phyloP scores from a whole-genome alignment of 2,888 invertebrate genomes.

The Emmelina monodactyla region DNA sequence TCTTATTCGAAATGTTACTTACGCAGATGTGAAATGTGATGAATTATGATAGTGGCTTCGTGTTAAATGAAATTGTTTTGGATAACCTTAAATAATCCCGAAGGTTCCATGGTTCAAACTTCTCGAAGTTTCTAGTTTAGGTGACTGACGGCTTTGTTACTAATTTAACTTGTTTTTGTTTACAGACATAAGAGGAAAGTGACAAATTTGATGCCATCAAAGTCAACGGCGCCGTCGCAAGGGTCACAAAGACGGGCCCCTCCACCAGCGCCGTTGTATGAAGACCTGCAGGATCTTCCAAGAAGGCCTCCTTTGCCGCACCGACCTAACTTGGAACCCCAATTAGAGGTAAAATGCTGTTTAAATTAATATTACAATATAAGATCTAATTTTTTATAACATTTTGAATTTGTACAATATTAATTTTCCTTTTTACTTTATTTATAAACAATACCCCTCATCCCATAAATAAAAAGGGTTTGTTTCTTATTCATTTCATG shows the following conservation, averaged over 20 bases:
- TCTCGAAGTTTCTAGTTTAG: neutral
- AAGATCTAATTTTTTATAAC: too few relatives aligned
- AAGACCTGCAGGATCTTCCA: constrained; percentile 77
- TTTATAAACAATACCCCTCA: too few relatives aligned
- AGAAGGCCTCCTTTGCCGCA: constrained; percentile 59
- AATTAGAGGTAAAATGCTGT: constrained; percentile 54
- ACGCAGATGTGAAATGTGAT: constrained; percentile 1
- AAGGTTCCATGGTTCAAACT: neutral
- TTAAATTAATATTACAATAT: too few relatives aligned
- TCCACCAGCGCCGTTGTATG: constrained; percentile 74
- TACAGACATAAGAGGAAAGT: constrained; percentile 88
- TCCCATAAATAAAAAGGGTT: neutral
- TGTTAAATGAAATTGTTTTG: neutral
- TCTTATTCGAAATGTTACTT: neutral
- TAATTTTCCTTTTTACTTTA: too few relatives aligned
- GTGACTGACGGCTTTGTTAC: neutral
- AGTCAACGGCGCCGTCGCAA: constrained; percentile 70
- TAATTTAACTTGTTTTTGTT: constrained; percentile 14
- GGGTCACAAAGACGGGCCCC: constrained; percentile 61
- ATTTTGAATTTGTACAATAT: too few relatives aligned
- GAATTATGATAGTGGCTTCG: neutral
- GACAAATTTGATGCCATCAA: constrained; percentile 84
- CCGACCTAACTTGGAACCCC: constrained; percentile 52
- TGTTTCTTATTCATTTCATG: neutral
- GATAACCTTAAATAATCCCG: neutral